Base-by-base conservation (phyloP, 2,888 invertebrate species). In the Melieria omissa region DNA sequence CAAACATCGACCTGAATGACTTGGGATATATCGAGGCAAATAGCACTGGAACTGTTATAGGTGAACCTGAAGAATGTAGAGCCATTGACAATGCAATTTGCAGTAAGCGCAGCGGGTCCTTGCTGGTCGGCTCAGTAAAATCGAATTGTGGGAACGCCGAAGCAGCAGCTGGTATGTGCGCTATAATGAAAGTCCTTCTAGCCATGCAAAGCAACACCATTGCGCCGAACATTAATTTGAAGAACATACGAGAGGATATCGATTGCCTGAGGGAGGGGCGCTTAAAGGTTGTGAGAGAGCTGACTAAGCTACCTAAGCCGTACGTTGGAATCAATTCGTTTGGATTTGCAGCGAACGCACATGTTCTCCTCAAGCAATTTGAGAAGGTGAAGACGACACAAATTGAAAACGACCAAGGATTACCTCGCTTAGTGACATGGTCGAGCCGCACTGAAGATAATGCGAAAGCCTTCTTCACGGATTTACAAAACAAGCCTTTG, bases 21-120 rank as follows among this genome's bases (percentile, higher is more conserved):
- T 88, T 97, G 67, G 91, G 78, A 0, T 97, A 92, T 83, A 89
- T 97, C 1, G 97, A 97, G 85, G 95, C 96, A 67, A 97, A 97
- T 79, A 93, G 94, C 76, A 94, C 94, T 70, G 94, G 94, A 0
- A 94, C 94, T 0, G 89, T 88, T 75, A 93, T 95, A 4, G 97
- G 98, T 16, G 98, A 98, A 87, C 97, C 97, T 0, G 96, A 97
- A 84, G 98, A 98, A 87, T 88, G 96, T 70, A 89, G 91, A 77
- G 94, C 95, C 0, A 91, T 98, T 65, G 93, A 94, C 64, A 92
- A 92, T 78, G 90, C 94, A 47, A 92, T 96, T 84, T 94, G 94
- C 81, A 89, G 90, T 5, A 91, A 91, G 41, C 89, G 96, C n/a
- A 90, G 89, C 0, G 91, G 90, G 0, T 93, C 97, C 0, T 89